Evolutionary conservation across 2,113 vertebrate genomes (phyloP), one percentile per base, ranked within the genome.

Genomic region (Gavia stellata): DNA sequence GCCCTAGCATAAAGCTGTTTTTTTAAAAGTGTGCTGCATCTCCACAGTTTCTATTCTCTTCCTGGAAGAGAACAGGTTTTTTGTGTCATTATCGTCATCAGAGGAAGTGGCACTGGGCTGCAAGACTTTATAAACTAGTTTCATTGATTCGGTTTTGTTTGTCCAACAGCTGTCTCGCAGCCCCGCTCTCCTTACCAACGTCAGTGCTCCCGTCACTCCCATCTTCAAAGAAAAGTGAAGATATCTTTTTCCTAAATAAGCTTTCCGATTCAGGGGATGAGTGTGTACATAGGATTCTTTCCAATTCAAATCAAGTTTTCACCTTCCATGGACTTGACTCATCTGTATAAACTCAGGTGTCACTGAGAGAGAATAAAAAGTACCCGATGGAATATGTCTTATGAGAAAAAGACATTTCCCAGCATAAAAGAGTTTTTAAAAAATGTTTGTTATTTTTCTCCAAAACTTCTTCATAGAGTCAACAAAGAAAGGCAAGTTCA

Each of bases 201-300:
- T 92, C 86, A 95, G 10, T 78, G 58, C 23, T 93, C 44, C 61
- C 17, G 6, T 95, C 91, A 94, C 47, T 50, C 42, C n/a, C 44
- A 33, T 71, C 87, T 96, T 92, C 88, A 94, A 95, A 97, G 78
- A 81, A 92, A 96, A 86, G 87, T 71, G 91, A 94, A 96, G 90
- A 61, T 90, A 94, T 74, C 28, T 92, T 94, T 95, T 88, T 91
- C 33, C 31, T 82, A 74, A 82, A 58, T 42, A 92, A 85, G 20
- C 47, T 28, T 92, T 91, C 20, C 3, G 40, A 91, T 97, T 63
- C 73, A 81, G 49, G 67, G 49, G 40, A 88, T 83, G 82, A 89
- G 34, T 92, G 50, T 89, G 63, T 96, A 82, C 62, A 61, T 75
- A 93, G 73, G 82, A 94, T 80, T 87, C 59, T 49, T 50, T 81